Conservation (phyloP, 2,888 invertebrate genomes). For the Ashinkailepas kermadecensis region DNA sequence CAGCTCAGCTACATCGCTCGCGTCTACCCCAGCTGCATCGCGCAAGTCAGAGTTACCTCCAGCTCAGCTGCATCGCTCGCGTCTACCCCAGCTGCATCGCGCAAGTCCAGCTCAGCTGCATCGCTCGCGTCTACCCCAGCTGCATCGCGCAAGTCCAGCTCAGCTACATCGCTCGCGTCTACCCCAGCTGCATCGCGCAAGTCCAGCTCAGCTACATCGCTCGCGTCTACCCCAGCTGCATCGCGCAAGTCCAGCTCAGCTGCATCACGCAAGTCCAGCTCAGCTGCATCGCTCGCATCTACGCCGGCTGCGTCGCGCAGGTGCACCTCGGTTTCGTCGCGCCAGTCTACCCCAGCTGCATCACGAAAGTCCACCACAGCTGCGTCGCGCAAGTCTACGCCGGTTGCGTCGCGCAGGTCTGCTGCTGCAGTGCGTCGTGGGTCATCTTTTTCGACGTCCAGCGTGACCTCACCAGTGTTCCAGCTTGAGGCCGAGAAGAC, state of each 20-base stretch:
- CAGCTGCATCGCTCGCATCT: not conserved
- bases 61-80: too few relatives aligned
- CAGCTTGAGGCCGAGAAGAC: not conserved
- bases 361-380: not conserved
- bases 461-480: not conserved
- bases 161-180: too few relatives aligned
- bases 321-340: not conserved
- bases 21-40: too few relatives aligned
- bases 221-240: too few relatives aligned
- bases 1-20: too few relatives aligned
- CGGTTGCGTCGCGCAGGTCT: not conserved
- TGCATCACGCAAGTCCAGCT: not conserved
- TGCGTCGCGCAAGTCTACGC: not conserved
- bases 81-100: too few relatives aligned
- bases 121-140: too few relatives aligned
- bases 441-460: not conserved
- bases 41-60: too few relatives aligned
- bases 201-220: too few relatives aligned
- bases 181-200: too few relatives aligned
- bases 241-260: not conserved
- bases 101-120: too few relatives aligned
- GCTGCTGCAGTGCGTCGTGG: not conserved
- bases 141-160: too few relatives aligned
- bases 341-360: not conserved
- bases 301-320: not conserved